Evolutionary conservation across 2,113 vertebrate genomes (phyloP).

Genomic region (Meleagris gallopavo): DNA sequence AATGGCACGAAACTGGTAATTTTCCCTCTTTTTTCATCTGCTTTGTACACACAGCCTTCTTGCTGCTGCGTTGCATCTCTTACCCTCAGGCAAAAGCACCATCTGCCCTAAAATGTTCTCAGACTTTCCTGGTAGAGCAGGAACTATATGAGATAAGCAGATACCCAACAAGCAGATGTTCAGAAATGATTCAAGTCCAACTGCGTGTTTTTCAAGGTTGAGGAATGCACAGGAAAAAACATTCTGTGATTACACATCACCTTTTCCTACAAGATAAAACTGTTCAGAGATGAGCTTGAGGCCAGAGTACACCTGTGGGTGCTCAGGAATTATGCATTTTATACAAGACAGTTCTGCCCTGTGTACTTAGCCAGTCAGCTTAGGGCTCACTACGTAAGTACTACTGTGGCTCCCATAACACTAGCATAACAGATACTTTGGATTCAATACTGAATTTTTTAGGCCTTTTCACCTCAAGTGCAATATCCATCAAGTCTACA

Average conservation of each 20-base stretch:
- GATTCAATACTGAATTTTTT: background rate
- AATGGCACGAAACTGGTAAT: background rate
- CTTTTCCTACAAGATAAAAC: conserved; percentile 43
- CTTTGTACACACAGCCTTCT: background rate
- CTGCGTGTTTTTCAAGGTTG: background rate
- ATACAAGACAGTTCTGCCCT: background rate
- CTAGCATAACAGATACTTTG: background rate
- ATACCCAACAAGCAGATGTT: background rate
- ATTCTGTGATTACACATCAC: background rate
- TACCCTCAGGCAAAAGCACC: fast-evolving
- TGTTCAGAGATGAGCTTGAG: background rate
- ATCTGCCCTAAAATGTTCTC: background rate
- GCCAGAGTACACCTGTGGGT: fast-evolving
- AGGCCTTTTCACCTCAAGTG: background rate
- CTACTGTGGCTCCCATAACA: background rate
- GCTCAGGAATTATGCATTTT: background rate
- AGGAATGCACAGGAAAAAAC: background rate
- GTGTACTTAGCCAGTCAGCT: background rate
- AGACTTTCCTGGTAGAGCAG: background rate
- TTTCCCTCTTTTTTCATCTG: background rate
- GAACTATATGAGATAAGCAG: background rate
- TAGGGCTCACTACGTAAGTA: background rate
- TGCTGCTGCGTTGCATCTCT: background rate
- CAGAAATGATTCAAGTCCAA: background rate
- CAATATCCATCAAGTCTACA: background rate